These are phyloP conservation scores for Himalopsyche kuldschensis DNA, from an alignment of 2,888 invertebrate genomes.

Conservation along the genomic window DNA sequence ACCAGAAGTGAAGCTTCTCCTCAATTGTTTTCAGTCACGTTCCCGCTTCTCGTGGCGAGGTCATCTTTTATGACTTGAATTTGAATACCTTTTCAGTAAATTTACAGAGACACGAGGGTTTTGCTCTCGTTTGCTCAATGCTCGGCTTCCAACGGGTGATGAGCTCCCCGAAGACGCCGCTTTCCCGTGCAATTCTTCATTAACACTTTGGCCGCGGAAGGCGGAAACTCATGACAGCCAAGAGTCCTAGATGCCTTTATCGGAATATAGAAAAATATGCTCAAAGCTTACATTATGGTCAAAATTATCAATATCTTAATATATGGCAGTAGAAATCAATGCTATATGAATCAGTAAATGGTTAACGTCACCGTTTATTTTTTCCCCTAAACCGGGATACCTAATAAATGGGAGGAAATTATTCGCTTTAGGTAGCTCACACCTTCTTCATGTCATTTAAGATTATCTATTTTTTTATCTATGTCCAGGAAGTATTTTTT, in stretches of 20 bases:
- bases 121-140: slow-evolving; percentile 20
- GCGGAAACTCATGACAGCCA: background rate
- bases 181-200: background rate
- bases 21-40: slow-evolving; percentile 40
- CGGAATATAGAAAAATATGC: too few species aligned
- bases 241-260: background rate
- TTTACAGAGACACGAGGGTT: slow-evolving; percentile 36
- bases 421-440: too few species aligned
- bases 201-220: background rate
- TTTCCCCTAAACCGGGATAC: too few species aligned
- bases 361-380: too few species aligned
- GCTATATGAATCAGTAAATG: too few species aligned
- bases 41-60: slow-evolving; percentile 41
- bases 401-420: too few species aligned
- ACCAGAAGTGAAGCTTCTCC: slow-evolving; percentile 29
- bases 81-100: slow-evolving; percentile 40
- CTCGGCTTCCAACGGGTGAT: slow-evolving; percentile 11
- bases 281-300: too few species aligned
- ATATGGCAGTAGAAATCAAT: too few species aligned
- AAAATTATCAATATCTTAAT: too few species aligned
- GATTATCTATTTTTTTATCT: too few species aligned
- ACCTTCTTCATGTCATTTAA: too few species aligned
- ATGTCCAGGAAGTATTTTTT: too few species aligned
- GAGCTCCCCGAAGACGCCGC: background rate
- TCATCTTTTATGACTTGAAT: slow-evolving; percentile 40